A percentile compares a stretch with the other conserved stretches of the same genome.
These are phyloP conservation scores for Smithornis capensis DNA, from an alignment of 2,113 vertebrate genomes.

Conservation along the genomic window DNA sequence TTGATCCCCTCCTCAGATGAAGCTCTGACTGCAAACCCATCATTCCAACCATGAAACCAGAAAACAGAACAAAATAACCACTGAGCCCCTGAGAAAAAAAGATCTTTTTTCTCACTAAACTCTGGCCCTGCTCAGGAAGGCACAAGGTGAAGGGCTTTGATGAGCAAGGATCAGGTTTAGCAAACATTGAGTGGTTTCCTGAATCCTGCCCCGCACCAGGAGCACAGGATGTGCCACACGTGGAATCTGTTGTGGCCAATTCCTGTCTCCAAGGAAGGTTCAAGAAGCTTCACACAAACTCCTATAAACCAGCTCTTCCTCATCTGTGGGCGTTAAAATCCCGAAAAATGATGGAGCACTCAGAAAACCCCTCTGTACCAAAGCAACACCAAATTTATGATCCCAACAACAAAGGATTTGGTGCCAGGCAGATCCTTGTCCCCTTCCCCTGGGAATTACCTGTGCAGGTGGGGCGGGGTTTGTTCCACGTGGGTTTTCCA, in stretches of 20 bases:
- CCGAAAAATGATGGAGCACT: fast-evolving
- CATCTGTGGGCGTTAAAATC: background rate
- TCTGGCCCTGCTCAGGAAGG: background rate
- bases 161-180: background rate
- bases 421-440: fast-evolving
- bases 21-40: background rate
- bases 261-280: background rate
- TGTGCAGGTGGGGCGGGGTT: conserved; percentile 88
- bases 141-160: fast-evolving
- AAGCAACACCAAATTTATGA: fast-evolving
- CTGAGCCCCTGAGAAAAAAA: background rate
- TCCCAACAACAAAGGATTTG: no score
- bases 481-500: conserved; percentile 92
- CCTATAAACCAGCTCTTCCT: background rate
- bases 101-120: background rate
- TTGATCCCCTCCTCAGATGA: background rate
- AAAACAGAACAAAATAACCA: background rate
- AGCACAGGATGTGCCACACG: background rate
- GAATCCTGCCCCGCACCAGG: background rate
- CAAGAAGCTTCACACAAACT: background rate
- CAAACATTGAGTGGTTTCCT: background rate
- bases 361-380: background rate
- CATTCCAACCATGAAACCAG: background rate
- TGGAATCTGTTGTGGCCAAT: fast-evolving
- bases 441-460: conserved; percentile 57